Conservation (phyloP, 2,888 invertebrate genomes). For the Heliconius cydno region DNA sequence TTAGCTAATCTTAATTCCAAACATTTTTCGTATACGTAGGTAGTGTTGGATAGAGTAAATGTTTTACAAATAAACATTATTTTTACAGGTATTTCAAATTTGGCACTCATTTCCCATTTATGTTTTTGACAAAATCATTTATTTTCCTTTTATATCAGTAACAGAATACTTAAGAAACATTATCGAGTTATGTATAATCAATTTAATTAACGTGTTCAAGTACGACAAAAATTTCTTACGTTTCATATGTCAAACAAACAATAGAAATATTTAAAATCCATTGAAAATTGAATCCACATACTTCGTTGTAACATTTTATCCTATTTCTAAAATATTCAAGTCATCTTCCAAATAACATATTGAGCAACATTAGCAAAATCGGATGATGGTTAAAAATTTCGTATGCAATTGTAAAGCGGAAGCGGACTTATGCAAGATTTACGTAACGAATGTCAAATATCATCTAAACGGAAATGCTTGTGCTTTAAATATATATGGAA, state of each 20-base stretch:
- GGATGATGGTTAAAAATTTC: not conserved
- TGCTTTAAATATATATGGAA: not conserved
- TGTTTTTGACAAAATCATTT: too few species aligned
- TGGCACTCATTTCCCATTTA: too few species aligned
- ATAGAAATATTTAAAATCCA: not conserved
- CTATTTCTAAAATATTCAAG: not conserved
- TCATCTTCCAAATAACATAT: not conserved
- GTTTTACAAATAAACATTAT: too few species aligned
- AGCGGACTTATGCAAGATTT: not conserved
- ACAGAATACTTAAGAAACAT: too few species aligned
- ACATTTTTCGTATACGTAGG: too few species aligned
- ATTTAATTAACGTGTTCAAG: not conserved
- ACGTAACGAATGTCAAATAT: slow-evolving; percentile 5
- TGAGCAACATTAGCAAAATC: not conserved
- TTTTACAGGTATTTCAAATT: too few species aligned
- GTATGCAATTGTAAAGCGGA: slow-evolving; percentile 12
- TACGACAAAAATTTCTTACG: not conserved
- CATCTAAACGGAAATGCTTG: slow-evolving; percentile 8
- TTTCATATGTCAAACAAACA: not conserved
- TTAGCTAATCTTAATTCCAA: too few species aligned
- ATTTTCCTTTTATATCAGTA: too few species aligned
- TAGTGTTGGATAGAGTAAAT: too few species aligned
- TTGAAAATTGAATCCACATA: not conserved
- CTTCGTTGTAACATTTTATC: not conserved
- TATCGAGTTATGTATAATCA: not conserved